Percentiles rank a stretch among this genome's conserved stretches.
These are phyloP conservation scores for Schizopygopsis malacanthus DNA, from an alignment of 2,797 vertebrate genomes.

Conservation along the genomic window DNA sequence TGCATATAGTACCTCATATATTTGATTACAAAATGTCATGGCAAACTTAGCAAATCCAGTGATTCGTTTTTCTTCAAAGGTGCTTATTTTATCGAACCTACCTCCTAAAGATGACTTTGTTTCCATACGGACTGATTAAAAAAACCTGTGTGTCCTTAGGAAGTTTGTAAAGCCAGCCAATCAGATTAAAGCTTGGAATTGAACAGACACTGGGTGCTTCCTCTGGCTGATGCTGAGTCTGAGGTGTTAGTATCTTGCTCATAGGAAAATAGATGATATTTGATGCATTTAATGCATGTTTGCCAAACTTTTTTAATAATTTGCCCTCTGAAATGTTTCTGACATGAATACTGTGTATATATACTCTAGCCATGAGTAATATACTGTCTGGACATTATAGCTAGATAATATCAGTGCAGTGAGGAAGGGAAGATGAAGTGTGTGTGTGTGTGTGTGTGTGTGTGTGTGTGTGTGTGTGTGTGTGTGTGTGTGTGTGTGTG, in stretches of 20 bases:
- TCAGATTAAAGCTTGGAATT: slow-evolving; percentile 15
- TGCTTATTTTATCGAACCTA: background rate
- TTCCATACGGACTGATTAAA: background rate
- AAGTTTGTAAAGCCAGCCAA: background rate
- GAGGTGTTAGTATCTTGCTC: background rate
- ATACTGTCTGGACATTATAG: slow-evolving; percentile 33
- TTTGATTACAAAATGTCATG: background rate
- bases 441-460: background rate
- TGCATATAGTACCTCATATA: background rate
- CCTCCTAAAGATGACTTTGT: background rate
- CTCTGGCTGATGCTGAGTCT: background rate
- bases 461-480: background rate
- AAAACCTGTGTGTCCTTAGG: background rate
- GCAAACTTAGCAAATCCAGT: background rate
- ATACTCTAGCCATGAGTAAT: slow-evolving; percentile 6
- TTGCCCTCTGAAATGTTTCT: background rate
- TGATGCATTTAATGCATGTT: background rate
- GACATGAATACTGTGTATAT: background rate
- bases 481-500: no score
- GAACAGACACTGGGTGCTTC: background rate
- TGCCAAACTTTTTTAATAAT: background rate
- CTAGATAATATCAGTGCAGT: slow-evolving; percentile 37
- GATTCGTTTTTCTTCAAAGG: background rate
- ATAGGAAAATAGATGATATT: background rate
- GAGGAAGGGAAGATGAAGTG: background rate